Evolutionary conservation across 1,140 invertebrate genomes (phyloP), one percentile per base, ranked within the genome.

Genomic region (Brachionus paranguensis): DNA sequence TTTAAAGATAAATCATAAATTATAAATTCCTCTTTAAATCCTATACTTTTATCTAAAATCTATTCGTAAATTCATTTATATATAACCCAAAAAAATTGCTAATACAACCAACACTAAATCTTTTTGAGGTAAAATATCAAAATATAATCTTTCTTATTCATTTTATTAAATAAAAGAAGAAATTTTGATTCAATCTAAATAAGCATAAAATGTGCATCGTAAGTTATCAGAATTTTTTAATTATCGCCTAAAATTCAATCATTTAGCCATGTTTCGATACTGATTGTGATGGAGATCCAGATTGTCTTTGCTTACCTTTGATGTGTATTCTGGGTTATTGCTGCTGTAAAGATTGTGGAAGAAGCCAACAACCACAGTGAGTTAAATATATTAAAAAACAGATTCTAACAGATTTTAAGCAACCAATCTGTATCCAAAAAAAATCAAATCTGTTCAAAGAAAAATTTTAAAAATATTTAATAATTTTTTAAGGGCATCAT

Each of bases 241-340:
- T 2, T 17, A 17, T 41, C 17, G 3, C 0, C 2, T 43, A 72
- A 43, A 17, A 72, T 41, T 20, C 43, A 17, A 20, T 17, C 10
- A 17, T 45, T 43, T n/a, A 72, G 68, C 68, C 68, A 8, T 72
- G 68, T 72, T 20, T 72, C 27, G 78, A 81, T 24, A n/a, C 60
- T 43, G 78, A 81, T 27, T 81, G 78, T n/a, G 78, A 81, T 81
- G 78, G 78, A 8, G 78, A 81, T 47, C 64, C 78, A 17, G 78
- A 81, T 68, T 81, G 78, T 65, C 17, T 81, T 27, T 81, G 78
- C 33, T 37, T 81, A 6, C 78, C 78, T 27, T 37, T 81, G 41
- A 81, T 81, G 78, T 81, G 78, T 24, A 27, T 81, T 24, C 17
- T 81, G 24, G 78, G 78, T 8, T 64, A 64, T 17, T 81, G 78